Percentiles rank a stretch among this genome's conserved stretches.
Conservation (phyloP, 2,797 vertebrate species). For the Karalla daura region DNA sequence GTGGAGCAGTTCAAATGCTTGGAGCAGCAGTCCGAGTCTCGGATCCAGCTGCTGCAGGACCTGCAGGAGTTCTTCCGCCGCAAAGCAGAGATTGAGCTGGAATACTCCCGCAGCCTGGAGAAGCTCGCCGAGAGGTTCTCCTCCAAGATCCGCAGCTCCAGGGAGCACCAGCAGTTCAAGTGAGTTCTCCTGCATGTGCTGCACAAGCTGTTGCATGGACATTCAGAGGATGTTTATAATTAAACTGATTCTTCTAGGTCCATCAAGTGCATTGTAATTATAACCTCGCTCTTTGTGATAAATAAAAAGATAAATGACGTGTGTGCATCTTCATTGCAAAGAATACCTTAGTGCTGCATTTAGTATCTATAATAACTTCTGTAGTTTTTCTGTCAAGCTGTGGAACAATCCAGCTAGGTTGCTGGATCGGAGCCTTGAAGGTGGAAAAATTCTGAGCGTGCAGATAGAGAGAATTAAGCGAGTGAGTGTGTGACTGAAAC, state of each 20-base stretch:
- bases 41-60: conserved; percentile 97
- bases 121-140: conserved; percentile 97
- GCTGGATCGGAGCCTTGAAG: conserved; percentile 1
- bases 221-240: not conserved
- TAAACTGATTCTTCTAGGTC: not conserved
- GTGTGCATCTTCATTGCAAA: not conserved
- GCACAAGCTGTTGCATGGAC: not conserved
- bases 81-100: conserved; percentile 97
- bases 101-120: conserved; percentile 97
- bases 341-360: no score
- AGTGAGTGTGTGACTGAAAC: not conserved
- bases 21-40: conserved; percentile 97
- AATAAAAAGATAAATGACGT: no score
- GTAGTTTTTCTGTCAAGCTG: not conserved
- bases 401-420: not conserved
- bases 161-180: conserved; percentile 97
- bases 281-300: no score
- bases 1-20: conserved; percentile 99
- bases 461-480: not conserved
- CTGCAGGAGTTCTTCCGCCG: conserved; percentile 99
- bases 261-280: no score
- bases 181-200: conserved; percentile 74
- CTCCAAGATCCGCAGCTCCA: conserved; percentile 96
- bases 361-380: no score
- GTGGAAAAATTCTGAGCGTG: no score